Conservation (phyloP, 2,797 vertebrate species). For the Phataginus tricuspis region DNA sequence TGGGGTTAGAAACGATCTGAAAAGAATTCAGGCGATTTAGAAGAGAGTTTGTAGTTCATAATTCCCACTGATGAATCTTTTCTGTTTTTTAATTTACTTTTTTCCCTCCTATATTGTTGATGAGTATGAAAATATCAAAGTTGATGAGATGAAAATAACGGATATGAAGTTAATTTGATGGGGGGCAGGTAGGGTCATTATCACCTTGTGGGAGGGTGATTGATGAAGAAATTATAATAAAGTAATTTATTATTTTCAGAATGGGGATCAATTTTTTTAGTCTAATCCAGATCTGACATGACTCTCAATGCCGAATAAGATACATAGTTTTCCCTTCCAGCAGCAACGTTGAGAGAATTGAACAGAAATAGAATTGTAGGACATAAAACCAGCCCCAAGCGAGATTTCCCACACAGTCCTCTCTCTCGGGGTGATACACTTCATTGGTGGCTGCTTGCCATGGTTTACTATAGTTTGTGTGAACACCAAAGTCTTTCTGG, state of each 20-base stretch:
- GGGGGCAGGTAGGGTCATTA: background rate
- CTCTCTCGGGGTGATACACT: constrained; percentile 17
- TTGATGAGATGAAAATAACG: constrained; percentile 27
- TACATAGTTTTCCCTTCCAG: constrained; percentile 12
- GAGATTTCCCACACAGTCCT: constrained; percentile 53
- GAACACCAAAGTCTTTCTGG: constrained; percentile 37
- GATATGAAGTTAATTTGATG: background rate
- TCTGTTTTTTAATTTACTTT: background rate
- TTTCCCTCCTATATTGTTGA: too few relatives aligned
- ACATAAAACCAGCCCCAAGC: background rate
- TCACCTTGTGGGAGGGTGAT: background rate
- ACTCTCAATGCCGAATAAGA: background rate
- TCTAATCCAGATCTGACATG: background rate
- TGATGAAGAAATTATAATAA: background rate
- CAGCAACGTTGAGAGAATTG: constrained; percentile 5
- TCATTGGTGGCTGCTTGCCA: constrained; percentile 48
- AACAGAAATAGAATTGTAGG: constrained; percentile 44
- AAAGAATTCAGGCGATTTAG: background rate
- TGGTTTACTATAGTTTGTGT: constrained; percentile 1
- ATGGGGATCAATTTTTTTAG: background rate
- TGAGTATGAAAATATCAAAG: background rate
- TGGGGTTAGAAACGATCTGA: background rate
- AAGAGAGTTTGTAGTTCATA: background rate
- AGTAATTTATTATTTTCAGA: background rate
- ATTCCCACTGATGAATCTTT: background rate